These are phyloP conservation scores for Notolabrus celidotus DNA, from an alignment of 2,797 vertebrate species.

Conservation along the genomic window DNA sequence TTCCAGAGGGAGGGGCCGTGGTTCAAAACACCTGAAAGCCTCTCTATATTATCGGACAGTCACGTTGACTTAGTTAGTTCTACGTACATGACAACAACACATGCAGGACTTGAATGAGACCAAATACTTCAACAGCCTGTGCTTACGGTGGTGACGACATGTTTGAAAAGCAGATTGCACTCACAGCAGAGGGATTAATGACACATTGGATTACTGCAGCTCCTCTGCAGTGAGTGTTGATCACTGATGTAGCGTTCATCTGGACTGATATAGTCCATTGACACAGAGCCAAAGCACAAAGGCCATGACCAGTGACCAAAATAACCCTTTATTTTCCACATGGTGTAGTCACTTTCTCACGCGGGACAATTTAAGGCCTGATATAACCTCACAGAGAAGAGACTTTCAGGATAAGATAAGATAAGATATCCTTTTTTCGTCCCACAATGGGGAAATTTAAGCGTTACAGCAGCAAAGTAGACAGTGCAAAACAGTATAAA, in stretches of 20 bases:
- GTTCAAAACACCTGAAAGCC: not conserved
- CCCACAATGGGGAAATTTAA: too few species aligned
- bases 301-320: conserved; percentile 3
- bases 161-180: conserved; percentile 47
- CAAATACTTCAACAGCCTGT: conserved; percentile 1
- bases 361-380: not conserved
- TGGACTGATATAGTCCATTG: conserved; percentile 8
- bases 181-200: conserved; percentile 55
- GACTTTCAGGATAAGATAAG: too few species aligned
- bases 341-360: not conserved
- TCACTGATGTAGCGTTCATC: conserved; percentile 25
- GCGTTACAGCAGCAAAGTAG: too few species aligned
- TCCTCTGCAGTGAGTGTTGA: conserved; percentile 22
- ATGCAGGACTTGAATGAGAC: not conserved
- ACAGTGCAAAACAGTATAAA: too few species aligned
- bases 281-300: not conserved
- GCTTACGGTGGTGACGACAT: conserved; percentile 25
- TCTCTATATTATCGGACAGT: too few species aligned
- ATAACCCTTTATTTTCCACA: not conserved
- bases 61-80: too few species aligned
- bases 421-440: too few species aligned
- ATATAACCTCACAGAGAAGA: too few species aligned
- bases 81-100: too few species aligned
- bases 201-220: conserved; percentile 51
- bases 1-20: too few species aligned